phyloP scores from a whole-genome alignment of 2,113 vertebrate species.

The Bubo bubo region DNA sequence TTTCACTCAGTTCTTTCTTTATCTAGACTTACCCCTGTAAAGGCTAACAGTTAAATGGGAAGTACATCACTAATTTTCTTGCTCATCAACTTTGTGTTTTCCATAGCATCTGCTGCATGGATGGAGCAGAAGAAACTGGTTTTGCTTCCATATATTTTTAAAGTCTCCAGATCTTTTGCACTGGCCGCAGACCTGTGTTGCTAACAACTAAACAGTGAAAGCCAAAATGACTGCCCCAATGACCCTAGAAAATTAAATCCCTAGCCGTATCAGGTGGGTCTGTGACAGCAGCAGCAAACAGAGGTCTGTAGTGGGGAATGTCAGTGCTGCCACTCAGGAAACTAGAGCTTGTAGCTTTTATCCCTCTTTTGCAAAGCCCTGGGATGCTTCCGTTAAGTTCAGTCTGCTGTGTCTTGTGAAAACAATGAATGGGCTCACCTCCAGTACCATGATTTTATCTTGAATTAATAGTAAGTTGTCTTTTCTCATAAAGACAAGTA shows the following conservation, averaged over 20 bases:
- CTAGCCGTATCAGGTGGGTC: background rate
- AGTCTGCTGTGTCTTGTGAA: background rate
- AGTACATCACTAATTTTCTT: background rate
- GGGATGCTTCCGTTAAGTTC: background rate
- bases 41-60: background rate
- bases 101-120: background rate
- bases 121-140: background rate
- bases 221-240: background rate
- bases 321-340: background rate
- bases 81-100: background rate
- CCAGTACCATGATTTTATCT: background rate
- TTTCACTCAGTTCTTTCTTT: background rate
- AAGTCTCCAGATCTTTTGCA: background rate
- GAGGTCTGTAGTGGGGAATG: background rate
- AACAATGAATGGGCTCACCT: conserved; percentile 21
- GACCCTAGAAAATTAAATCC: background rate
- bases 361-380: background rate
- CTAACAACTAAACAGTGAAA: background rate
- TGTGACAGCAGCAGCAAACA: fast-evolving
- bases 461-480: conserved; percentile 14
- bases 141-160: background rate
- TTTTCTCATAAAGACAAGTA: background rate
- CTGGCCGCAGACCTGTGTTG: background rate
- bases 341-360: background rate
- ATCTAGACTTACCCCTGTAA: background rate